These are phyloP conservation scores for Merluccius polli DNA, from an alignment of 2,797 vertebrate genomes.

Conservation along the genomic window DNA sequence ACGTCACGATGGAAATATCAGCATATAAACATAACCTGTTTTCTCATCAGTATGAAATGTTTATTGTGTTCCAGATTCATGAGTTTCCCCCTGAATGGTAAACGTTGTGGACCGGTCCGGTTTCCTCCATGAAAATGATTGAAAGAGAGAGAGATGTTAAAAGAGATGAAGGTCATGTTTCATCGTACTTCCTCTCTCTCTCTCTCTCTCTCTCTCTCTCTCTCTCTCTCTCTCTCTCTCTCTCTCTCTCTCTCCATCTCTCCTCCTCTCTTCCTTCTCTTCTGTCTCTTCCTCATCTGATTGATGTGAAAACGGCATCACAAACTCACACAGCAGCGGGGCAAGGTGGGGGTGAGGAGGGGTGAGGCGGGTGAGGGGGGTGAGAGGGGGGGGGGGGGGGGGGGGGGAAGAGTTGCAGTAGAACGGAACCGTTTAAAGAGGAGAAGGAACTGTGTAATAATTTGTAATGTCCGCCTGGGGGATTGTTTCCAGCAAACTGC, in stretches of 20 bases:
- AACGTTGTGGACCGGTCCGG: neutral
- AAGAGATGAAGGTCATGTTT: neutral
- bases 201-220: neutral
- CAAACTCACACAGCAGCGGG: neutral
- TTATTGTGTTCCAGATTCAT: neutral
- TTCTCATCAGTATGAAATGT: neutral
- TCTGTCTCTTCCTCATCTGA: neutral
- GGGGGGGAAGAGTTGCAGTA: slow-evolving; percentile 44
- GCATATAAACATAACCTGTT: neutral
- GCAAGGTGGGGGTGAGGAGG: neutral
- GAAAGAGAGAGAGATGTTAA: neutral
- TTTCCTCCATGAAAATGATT: slow-evolving; percentile 3
- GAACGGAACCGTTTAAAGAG: slow-evolving; percentile 72
- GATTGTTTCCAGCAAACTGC: slow-evolving; percentile 70
- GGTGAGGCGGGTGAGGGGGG: neutral
- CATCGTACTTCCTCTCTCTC: neutral
- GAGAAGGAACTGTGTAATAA: slow-evolving; percentile 80
- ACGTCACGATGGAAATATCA: neutral
- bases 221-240: neutral
- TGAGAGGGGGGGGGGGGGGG: slow-evolving; percentile 13
- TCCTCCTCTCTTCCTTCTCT: neutral
- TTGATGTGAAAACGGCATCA: neutral
- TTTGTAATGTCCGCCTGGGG: slow-evolving; percentile 78
- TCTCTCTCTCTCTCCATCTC: neutral
- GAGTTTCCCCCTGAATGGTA: neutral